These are phyloP conservation scores for Macrostomum lignano DNA, from an alignment of 1,140 invertebrate genomes.

Conservation along the genomic window DNA sequence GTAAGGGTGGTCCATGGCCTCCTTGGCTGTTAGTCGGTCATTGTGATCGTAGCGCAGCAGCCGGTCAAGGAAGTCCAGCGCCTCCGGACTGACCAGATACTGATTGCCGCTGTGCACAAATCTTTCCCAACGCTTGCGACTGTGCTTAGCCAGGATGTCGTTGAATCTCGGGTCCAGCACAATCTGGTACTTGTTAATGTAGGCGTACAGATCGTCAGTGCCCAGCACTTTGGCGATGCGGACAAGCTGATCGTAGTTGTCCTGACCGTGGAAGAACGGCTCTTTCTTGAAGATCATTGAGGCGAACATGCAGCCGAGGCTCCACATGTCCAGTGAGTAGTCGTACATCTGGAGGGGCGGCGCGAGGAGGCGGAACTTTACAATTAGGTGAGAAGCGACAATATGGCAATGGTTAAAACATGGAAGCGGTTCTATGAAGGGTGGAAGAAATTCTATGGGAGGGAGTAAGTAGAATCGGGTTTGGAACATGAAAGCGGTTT, in stretches of 20 bases:
- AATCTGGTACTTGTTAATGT: slow-evolving; percentile 98
- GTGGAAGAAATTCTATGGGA: no score
- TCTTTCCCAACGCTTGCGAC: slow-evolving; percentile 89
- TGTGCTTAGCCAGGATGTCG: slow-evolving; percentile 35
- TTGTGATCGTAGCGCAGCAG: slow-evolving; percentile 88
- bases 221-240: slow-evolving; percentile 96
- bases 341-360: no score
- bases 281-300: slow-evolving; percentile 99
- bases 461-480: no score
- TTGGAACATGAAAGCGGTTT: no score
- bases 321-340: slow-evolving; percentile 93
- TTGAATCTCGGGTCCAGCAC: slow-evolving; percentile 50
- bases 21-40: slow-evolving; percentile 79
- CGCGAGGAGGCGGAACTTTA: no score
- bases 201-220: slow-evolving; percentile 92
- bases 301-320: slow-evolving; percentile 91
- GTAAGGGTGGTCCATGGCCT: slow-evolving; percentile 34
- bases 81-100: slow-evolving; percentile 86
- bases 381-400: no score
- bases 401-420: no score
- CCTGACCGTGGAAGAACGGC: slow-evolving; percentile 98
- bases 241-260: slow-evolving; percentile 98
- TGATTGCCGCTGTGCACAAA: slow-evolving; percentile 98
- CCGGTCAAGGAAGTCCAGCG: slow-evolving; percentile 93
- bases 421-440: no score